Conservation (phyloP, 2,113 vertebrate genomes). For the Himantopus leucocephalus region DNA sequence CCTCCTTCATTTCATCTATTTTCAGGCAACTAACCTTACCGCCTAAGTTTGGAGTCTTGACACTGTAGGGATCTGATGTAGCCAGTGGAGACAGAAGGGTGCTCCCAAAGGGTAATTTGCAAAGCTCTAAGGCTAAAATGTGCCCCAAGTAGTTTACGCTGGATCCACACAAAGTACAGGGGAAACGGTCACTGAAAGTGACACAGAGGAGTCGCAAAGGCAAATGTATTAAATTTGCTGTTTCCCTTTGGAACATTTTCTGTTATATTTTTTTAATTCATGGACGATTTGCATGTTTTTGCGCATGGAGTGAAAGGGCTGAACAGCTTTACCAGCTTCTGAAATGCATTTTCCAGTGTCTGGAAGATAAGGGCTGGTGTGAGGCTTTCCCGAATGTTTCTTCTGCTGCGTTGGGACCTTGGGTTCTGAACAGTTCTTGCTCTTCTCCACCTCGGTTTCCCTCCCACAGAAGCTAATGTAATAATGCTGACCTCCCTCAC, state of each 20-base stretch:
- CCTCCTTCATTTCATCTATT: background rate
- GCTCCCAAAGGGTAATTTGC: background rate
- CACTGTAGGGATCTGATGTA: background rate
- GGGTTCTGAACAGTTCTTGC: background rate
- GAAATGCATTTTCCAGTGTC: background rate
- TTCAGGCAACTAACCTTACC: background rate
- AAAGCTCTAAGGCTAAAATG: background rate
- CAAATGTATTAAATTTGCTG: background rate
- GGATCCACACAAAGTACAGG: background rate
- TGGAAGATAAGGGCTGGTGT: background rate
- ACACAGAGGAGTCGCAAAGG: background rate
- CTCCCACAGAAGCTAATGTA: background rate
- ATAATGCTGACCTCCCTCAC: background rate
- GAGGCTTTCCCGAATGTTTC: background rate
- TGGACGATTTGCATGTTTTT: background rate
- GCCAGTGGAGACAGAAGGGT: background rate
- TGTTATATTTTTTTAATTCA: background rate
- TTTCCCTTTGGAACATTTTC: background rate
- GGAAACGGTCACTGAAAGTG: background rate
- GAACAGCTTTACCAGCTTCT: background rate
- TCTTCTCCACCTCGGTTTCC: background rate
- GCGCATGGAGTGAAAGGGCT: background rate
- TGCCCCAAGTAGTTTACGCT: background rate
- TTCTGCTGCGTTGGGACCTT: background rate
- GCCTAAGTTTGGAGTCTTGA: background rate